Evolutionary conservation across 2,888 invertebrate genomes (phyloP), one percentile per base, ranked within the genome.

Genomic region (Magallana nippona): DNA sequence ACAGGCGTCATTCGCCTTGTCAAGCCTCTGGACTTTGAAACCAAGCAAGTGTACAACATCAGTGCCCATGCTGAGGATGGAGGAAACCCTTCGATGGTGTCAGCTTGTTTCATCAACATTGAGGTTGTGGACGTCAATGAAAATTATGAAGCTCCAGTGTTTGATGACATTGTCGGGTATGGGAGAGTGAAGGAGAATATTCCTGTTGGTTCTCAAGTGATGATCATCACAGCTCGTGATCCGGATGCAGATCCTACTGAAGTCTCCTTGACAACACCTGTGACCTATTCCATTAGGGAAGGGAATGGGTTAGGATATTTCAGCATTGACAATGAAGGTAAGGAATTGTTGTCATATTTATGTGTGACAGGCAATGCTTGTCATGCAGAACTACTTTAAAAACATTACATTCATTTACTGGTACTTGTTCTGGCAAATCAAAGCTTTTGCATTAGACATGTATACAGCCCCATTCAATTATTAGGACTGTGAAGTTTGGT

Each of bases 261-360:
- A 94, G 71, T 19, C 13, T 55, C 62, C 44, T 27, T 55, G 32
- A 13, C 79, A 62, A 96, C 97, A 82, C 96, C 96, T 89, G 96
- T 98, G 85, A 96, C 96, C 83, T 99, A 98, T 95, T 97, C 97
- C 91, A 96, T 98, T 89, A 95, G 97, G 63, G 97, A 96, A 81
- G 98, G 98, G 79, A 96, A 97, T 92, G 99, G 99, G 62, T 95
- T 98, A 92, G 98, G 98, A 55, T 96, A 97, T 89, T 99, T 99
- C 95, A 96, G 97, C 90, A 97, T 99, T 87, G 98, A 98, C 94
- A 96, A 96, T 92, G 96, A 96, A 95, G 98, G 98, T 98, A 94
- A 95, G 95, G 95, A 84, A 32, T 17, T 57, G 57, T 55, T 10
- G 27, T 78, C n/a, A 32, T 78, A 19, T 55, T 19, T 71, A 71